These are phyloP conservation scores for Achroia grisella DNA, from an alignment of 1,140 invertebrate species.

Conservation along the genomic window DNA sequence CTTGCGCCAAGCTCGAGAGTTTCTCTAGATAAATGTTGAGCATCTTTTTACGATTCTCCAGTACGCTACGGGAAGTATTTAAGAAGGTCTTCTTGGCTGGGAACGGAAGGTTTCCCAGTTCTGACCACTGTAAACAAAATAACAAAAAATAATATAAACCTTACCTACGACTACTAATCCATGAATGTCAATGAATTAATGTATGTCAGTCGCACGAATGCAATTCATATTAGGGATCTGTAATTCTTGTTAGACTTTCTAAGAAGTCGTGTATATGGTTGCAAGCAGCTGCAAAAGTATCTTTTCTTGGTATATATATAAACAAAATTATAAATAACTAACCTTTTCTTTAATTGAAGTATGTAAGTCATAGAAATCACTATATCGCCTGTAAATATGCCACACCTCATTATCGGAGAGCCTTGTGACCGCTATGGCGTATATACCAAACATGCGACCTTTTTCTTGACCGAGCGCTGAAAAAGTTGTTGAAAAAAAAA, in stretches of 20 bases:
- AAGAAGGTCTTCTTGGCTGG: slow-evolving; percentile 96
- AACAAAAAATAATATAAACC: slow-evolving; percentile 3
- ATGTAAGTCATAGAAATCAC: slow-evolving; percentile 93
- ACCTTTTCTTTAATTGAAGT: slow-evolving; percentile 84
- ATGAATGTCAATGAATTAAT: not conserved
- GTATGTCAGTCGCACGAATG: no score
- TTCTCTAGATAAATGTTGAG: slow-evolving; percentile 88
- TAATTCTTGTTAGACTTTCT: no score
- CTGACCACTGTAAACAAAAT: slow-evolving; percentile 78
- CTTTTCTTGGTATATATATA: no score
- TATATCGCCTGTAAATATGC: slow-evolving; percentile 90
- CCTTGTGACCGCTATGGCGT: slow-evolving; percentile 88
- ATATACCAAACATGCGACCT: slow-evolving; percentile 91
- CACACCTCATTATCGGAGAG: slow-evolving; percentile 81
- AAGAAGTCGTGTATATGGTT: no score
- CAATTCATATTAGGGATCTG: no score
- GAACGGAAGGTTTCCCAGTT: slow-evolving; percentile 86
- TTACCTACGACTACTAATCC: not conserved
- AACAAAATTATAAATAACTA: not conserved
- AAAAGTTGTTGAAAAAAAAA: slow-evolving; percentile 19
- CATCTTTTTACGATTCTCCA: slow-evolving; percentile 90
- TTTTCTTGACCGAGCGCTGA: slow-evolving; percentile 83
- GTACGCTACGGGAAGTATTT: slow-evolving; percentile 89
- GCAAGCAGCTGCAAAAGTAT: no score
- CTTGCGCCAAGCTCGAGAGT: slow-evolving; percentile 45